Evolutionary conservation across 2,113 vertebrate species (phyloP).

Genomic region (Gallinago undulata): DNA sequence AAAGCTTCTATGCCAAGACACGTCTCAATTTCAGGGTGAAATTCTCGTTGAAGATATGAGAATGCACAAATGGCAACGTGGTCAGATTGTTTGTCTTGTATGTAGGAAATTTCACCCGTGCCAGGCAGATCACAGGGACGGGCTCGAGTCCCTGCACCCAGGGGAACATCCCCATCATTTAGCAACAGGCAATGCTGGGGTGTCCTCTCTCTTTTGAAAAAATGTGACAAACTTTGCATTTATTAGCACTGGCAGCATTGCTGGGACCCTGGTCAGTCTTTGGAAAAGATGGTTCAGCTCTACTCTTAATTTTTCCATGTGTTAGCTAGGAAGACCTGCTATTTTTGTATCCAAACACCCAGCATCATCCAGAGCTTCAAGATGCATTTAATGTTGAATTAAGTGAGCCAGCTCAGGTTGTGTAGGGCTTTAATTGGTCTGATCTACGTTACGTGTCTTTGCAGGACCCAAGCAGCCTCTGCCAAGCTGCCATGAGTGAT

Average conservation of each 20-base stretch:
- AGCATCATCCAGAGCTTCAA: background rate
- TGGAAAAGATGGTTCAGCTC: background rate
- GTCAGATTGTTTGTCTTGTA: background rate
- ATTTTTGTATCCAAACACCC: background rate
- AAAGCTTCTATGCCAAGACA: background rate
- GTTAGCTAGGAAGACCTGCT: background rate
- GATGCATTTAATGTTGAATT: background rate
- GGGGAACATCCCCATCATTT: fast-evolving
- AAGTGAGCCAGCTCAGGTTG: background rate
- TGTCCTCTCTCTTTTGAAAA: background rate
- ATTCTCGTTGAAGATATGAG: background rate
- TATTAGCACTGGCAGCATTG: background rate
- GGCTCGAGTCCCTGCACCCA: background rate
- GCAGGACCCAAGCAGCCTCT: background rate
- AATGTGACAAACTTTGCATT: background rate
- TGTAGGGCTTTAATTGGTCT: background rate
- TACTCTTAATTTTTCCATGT: background rate
- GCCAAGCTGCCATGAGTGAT: background rate
- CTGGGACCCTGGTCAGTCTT: background rate
- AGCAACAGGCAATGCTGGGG: background rate
- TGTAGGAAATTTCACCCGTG: background rate
- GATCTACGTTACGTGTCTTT: background rate
- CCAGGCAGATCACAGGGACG: background rate
- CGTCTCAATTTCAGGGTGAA: background rate
- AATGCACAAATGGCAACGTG: background rate